phyloP scores from a whole-genome alignment of 2,113 vertebrate genomes.

The Ciconia maguari region DNA sequence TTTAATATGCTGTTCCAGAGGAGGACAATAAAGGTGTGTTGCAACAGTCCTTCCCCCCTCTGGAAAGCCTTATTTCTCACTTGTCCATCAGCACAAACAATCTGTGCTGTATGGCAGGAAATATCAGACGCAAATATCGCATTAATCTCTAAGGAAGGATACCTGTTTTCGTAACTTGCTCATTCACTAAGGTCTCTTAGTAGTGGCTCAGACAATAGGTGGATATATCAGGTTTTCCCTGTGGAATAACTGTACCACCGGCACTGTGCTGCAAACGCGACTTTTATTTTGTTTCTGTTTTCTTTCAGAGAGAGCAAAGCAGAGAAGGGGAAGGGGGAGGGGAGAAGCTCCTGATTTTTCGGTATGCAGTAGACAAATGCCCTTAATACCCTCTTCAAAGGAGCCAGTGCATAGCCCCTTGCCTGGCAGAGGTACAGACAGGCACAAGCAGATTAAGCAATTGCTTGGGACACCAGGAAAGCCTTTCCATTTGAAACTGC shows the following conservation, averaged over 20 bases:
- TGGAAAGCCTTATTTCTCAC: background rate
- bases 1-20: slow-evolving; percentile 14
- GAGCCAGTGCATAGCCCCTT: background rate
- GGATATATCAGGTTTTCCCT: slow-evolving; percentile 59
- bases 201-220: slow-evolving; percentile 51
- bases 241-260: background rate
- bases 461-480: background rate
- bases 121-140: background rate
- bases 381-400: background rate
- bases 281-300: slow-evolving; percentile 54
- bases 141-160: slow-evolving; percentile 55
- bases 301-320: background rate
- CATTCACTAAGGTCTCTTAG: background rate
- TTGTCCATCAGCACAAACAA: slow-evolving; percentile 29
- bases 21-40: slow-evolving; percentile 57
- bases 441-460: background rate
- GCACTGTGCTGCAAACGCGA: background rate
- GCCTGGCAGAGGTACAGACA: background rate
- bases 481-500: background rate
- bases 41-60: background rate
- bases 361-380: background rate
- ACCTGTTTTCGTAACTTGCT: slow-evolving; percentile 59
- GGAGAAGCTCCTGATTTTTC: slow-evolving; percentile 1
- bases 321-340: background rate
- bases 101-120: slow-evolving; percentile 49